A percentile compares a stretch with the other conserved stretches of the same genome.
Conservation (phyloP, 2,113 vertebrate species). For the Climacteris rufus region DNA sequence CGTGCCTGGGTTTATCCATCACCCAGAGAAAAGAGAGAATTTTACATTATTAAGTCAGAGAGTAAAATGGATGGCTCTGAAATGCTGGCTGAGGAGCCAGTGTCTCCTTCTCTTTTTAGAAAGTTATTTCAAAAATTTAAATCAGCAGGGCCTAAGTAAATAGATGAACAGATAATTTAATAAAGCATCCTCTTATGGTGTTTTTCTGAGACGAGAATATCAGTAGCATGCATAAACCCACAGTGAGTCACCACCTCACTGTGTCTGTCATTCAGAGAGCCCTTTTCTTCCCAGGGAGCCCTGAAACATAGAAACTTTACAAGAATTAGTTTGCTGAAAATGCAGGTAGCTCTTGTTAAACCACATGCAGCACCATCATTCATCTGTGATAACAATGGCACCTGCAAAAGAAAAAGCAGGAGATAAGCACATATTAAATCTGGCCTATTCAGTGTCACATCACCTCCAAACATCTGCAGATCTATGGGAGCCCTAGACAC, state of each 20-base stretch:
- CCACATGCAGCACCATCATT: not conserved
- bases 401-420: not conserved
- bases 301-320: not conserved
- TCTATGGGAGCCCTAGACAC: not conserved
- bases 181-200: conserved; percentile 40
- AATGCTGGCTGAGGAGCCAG: not conserved
- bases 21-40: not conserved
- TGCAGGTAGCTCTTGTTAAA: not conserved
- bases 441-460: not conserved
- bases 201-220: conserved; percentile 31
- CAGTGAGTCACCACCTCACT: not conserved
- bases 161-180: conserved; percentile 39
- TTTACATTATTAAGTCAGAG: not conserved
- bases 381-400: not conserved
- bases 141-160: conserved; percentile 18
- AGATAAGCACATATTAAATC: not conserved
- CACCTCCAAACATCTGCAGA: not conserved
- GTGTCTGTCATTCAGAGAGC: not conserved
- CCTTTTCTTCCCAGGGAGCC: not conserved
- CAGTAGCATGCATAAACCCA: not conserved
- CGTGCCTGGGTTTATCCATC: not conserved
- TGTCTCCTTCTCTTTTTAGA: conserved; percentile 35
- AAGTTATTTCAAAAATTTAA: conserved; percentile 52
- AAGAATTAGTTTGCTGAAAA: not conserved
- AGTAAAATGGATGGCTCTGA: not conserved